Conservation (phyloP, 2,888 invertebrate genomes). For the Oeneis ivallda region DNA sequence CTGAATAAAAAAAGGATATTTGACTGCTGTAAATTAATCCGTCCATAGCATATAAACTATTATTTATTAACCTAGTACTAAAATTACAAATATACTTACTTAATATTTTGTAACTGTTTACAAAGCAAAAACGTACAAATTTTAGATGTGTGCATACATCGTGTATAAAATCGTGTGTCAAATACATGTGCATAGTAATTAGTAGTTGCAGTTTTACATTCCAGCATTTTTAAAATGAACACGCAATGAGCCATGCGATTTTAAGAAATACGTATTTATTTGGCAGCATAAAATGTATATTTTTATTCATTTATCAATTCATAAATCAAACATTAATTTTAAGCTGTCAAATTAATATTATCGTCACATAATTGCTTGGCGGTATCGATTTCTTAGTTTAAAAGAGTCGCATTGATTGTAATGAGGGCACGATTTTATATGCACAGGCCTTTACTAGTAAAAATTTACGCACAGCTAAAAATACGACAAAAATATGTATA, state of each 20-base stretch:
- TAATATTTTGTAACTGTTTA: conserved; percentile 22
- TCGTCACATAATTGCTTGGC: too few species aligned
- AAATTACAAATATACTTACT: conserved; percentile 5
- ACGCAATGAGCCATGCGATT: background rate
- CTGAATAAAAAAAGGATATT: background rate
- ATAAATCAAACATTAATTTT: too few species aligned
- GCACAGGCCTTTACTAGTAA: background rate
- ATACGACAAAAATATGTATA: too few species aligned
- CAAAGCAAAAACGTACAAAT: conserved; percentile 18
- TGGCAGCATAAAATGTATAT: too few species aligned
- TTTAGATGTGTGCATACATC: conserved; percentile 11
- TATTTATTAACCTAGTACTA: conserved; percentile 5
- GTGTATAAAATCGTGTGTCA: too few species aligned
- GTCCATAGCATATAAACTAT: conserved; percentile 24
- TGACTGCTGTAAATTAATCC: conserved; percentile 25
- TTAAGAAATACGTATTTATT: too few species aligned
- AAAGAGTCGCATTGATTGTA: too few species aligned
- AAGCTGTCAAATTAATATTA: too few species aligned
- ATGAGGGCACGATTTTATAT: too few species aligned
- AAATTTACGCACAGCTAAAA: background rate
- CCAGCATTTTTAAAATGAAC: conserved; percentile 8
- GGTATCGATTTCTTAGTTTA: too few species aligned
- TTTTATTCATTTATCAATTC: too few species aligned
- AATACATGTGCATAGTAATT: too few species aligned
- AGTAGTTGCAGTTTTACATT: conserved; percentile 25